Evolutionary conservation across 2,113 vertebrate species (phyloP), one percentile per base, ranked within the genome.

Genomic region (Xerus inauris): DNA sequence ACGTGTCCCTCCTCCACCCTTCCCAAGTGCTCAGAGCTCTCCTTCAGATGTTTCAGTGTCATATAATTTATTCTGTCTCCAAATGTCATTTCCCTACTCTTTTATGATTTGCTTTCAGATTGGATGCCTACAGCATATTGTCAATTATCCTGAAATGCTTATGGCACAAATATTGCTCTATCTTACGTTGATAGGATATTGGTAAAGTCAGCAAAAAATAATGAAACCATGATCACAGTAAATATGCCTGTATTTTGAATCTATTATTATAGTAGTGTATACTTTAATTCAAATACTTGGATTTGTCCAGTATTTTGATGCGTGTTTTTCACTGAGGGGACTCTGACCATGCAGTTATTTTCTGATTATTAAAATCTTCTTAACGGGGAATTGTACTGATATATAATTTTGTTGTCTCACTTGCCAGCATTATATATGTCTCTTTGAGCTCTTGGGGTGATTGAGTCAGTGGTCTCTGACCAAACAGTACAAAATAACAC

Each of bases 61-160:
- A 47, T 89, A 92, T 94, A 97, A 96, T 98, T 97, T 98, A 98
- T 98, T 98, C 95, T 96, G 22, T 93, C 64, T 97, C 93, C 95
- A 98, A 97, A 96, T 98, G 96, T 97, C 97, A 97, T 92, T 97
- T 97, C 96, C 64, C 77, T 75, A 94, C 91, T 89, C 94, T 95
- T 95, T 97, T 77, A 64, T 94, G 95, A 97, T 98, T 97, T 97
- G 80, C 97, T 98, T 98, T 98, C 92, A 97, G 97, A 97, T 96
- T 94, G 87, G 97, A 92, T 91, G 97, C 96, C 96, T 98, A 89
- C 89, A 94, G 95, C 94, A 93, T 89, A 35, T 40, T 1, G 40
- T 93, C 96, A 97, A 76, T 94, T 91, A 91, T 97, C 96, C 97
- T 86, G 79, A 97, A 94, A 45, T 57, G 83, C 95, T 96, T 97